A percentile compares a stretch with the other conserved stretches of the same genome.
Conservation (phyloP, 2,113 vertebrate genomes). For the Gallinago jamesoni region DNA sequence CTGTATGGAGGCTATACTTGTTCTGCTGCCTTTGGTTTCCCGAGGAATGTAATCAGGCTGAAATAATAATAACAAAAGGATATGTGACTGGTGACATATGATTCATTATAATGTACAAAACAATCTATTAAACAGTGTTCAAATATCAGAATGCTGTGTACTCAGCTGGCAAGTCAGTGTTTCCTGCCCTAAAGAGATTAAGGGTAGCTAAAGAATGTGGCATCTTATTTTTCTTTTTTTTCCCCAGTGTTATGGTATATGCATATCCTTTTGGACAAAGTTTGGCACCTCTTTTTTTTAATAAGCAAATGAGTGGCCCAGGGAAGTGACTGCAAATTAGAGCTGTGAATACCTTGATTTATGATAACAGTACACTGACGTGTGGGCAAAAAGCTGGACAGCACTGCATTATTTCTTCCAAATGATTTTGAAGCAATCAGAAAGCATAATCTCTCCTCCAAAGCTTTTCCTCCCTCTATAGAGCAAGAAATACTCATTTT, state of each 20-base stretch:
- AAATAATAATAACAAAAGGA: background rate
- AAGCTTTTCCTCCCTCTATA: background rate
- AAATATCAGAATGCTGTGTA: background rate
- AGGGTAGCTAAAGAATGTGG: background rate
- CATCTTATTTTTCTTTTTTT: background rate
- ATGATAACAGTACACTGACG: background rate
- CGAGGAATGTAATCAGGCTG: background rate
- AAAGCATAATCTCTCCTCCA: background rate
- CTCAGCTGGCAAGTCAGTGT: background rate
- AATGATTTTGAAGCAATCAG: background rate
- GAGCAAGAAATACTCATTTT: background rate
- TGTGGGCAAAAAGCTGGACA: background rate
- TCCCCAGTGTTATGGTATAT: background rate
- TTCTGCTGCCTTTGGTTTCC: background rate
- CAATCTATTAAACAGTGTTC: background rate
- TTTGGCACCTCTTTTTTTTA: background rate
- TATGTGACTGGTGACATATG: background rate
- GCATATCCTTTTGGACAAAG: background rate
- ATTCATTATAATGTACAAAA: background rate
- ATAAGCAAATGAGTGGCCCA: background rate
- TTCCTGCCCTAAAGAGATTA: background rate
- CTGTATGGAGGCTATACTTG: background rate
- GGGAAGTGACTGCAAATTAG: background rate
- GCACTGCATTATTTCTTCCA: background rate
- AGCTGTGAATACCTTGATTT: background rate